phyloP scores from a whole-genome alignment of 92 coral and sea anemone genomes.

The Epizoanthus fatuus region DNA sequence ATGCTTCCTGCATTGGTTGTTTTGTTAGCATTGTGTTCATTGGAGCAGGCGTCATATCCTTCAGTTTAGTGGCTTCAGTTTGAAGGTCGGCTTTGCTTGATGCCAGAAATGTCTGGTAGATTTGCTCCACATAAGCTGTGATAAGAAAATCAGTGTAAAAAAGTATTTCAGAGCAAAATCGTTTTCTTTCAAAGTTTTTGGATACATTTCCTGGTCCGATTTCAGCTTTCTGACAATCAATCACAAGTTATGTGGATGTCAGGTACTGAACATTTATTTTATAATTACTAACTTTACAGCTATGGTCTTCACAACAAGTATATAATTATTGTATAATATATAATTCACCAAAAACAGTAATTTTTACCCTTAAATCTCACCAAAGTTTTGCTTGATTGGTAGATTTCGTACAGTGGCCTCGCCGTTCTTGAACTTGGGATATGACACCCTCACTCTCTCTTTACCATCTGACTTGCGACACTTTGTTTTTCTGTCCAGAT shows the following conservation, averaged over 20 bases:
- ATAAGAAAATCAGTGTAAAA: background rate
- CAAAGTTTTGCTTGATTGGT: constrained; percentile 15
- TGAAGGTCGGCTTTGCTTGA: constrained; percentile 10
- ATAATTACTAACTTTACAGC: background rate
- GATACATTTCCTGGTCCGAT: background rate
- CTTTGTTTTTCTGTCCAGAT: constrained; percentile 32
- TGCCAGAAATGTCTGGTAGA: constrained; percentile 22
- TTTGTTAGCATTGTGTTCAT: constrained; percentile 7
- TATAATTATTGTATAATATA: background rate
- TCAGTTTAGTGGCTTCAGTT: constrained; percentile 10
- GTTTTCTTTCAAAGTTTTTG: background rate
- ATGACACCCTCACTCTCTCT: constrained; percentile 17
- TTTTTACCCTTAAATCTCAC: constrained; percentile 6
- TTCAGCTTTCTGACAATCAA: background rate
- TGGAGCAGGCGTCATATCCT: background rate
- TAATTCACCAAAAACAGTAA: background rate
- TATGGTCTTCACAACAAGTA: background rate
- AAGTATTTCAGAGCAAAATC: background rate
- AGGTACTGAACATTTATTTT: background rate
- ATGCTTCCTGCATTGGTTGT: background rate
- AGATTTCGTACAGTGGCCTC: constrained; percentile 58
- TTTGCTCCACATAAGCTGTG: constrained; percentile 29
- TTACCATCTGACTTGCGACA: constrained; percentile 28
- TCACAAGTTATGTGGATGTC: background rate
- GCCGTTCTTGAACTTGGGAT: constrained; percentile 58